Evolutionary conservation across 2,113 vertebrate genomes (phyloP), one percentile per base, ranked within the genome.

Genomic region (Pardalotus punctatus): DNA sequence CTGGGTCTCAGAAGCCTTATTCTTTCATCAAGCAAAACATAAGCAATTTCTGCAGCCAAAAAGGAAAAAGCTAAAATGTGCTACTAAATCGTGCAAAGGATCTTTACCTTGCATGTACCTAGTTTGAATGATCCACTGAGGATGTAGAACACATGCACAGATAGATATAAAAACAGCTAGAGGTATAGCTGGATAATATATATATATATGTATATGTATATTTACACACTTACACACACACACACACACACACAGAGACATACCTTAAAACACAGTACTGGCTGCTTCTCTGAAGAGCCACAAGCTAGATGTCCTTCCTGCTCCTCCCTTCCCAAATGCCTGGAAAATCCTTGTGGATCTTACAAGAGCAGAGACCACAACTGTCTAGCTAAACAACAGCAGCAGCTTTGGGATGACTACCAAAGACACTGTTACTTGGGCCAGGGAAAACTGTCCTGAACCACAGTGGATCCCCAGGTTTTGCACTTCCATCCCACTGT

Each of bases 401-500:
- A 86, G 64, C 33, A 35, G 38, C 28, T 90, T 70, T 69, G 81
- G 79, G 74, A 64, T 50, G 20, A 54, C 25, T 24, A 64, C 70
- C 69, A 78, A 81, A 40, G 1, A 36, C 9, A 17, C 57, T n/a
- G 47, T 58, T 7, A 23, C 31, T 23, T 0, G 0, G 33, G 56
- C 31, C 76, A 82, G 38, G 33, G 53, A 86, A 86, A 83, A 36
- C 20, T 9, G 6, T 18, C 43, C 40, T 2, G 58, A 71, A 25
- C 2, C 3, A 2, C 29, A 27, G 38, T 2, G 9, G 38, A 43
- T 43, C 35, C 17, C 54, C 1, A 1, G 73, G 45, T 31, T 54
- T 56, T 28, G 31, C 51, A 36, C 10, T 43, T 43, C 31, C 29
- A 21, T 6, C 1, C 0, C 0, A 1, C 10, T 15, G 27, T 2